Conservation (phyloP, 2,888 invertebrate species). For the Hydraecia micacea region DNA sequence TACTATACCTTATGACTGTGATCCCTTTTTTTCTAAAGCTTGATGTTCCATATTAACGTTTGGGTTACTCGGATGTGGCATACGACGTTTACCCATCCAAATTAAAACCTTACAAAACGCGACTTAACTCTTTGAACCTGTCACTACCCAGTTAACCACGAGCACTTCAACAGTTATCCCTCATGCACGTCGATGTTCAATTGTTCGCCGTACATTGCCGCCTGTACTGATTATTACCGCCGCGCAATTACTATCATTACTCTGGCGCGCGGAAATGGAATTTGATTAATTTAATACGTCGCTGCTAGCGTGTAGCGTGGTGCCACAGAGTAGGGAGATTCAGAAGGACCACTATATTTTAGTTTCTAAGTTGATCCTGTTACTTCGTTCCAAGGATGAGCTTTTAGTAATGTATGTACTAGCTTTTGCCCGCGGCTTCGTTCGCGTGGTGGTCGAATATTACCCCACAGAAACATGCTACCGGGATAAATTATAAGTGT, state of each 20-base stretch:
- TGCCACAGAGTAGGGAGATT: not conserved
- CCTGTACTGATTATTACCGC: constrained; percentile 20
- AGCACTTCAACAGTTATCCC: not conserved
- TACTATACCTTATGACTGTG: not conserved
- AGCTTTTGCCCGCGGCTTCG: no score
- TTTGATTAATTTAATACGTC: constrained; percentile 56
- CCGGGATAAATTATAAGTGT: no score
- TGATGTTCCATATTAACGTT: not conserved
- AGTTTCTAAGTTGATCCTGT: not conserved
- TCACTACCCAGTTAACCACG: no score
- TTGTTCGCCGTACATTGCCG: constrained; percentile 8
- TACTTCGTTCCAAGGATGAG: not conserved
- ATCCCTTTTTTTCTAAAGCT: not conserved
- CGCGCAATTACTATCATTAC: constrained; percentile 33
- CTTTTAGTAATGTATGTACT: no score
- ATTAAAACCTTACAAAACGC: not conserved
- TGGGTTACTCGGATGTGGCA: not conserved
- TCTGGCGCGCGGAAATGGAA: constrained; percentile 42
- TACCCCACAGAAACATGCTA: no score
- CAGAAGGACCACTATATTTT: not conserved
- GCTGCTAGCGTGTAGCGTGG: constrained; percentile 9
- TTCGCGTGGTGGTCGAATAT: no score
- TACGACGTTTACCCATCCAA: not conserved
- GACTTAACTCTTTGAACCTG: not conserved
- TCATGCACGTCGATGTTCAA: not conserved